Percentiles rank a stretch among this genome's conserved stretches.
These are phyloP conservation scores for Diorhabda elongata DNA, from an alignment of 1,140 invertebrate species.

Conservation along the genomic window DNA sequence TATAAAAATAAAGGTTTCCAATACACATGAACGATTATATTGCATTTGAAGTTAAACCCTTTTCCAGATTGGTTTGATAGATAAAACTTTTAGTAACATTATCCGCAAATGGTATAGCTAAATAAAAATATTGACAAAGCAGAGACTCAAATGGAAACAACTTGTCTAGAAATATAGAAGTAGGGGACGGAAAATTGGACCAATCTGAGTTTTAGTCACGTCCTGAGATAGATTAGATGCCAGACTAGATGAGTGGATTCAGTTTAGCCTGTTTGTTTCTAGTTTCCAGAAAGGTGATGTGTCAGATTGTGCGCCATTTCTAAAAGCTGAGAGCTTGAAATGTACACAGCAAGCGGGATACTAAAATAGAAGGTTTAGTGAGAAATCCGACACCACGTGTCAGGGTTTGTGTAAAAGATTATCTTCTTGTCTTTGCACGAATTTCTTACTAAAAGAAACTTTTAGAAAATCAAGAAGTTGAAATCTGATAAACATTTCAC, in stretches of 20 bases:
- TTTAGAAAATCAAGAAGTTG: too few relatives aligned
- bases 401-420: background rate
- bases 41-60: background rate
- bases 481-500: too few relatives aligned
- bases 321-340: background rate
- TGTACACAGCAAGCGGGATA: background rate
- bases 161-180: background rate
- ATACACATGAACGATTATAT: too few relatives aligned
- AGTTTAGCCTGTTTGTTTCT: background rate
- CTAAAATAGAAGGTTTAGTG: background rate
- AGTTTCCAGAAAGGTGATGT: constrained; percentile 2
- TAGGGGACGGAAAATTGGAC: background rate
- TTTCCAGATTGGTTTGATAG: background rate
- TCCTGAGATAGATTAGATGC: constrained; percentile 2
- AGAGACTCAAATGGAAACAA: background rate
- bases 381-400: background rate
- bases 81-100: background rate
- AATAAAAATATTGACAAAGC: background rate
- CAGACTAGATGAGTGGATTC: background rate
- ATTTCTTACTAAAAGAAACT: background rate
- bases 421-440: background rate
- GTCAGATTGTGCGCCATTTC: background rate
- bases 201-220: background rate
- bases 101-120: background rate
- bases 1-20: too few relatives aligned